Conservation (phyloP, 53 echinoderm and acorn worm genomes). For the Holothuria scabra region DNA sequence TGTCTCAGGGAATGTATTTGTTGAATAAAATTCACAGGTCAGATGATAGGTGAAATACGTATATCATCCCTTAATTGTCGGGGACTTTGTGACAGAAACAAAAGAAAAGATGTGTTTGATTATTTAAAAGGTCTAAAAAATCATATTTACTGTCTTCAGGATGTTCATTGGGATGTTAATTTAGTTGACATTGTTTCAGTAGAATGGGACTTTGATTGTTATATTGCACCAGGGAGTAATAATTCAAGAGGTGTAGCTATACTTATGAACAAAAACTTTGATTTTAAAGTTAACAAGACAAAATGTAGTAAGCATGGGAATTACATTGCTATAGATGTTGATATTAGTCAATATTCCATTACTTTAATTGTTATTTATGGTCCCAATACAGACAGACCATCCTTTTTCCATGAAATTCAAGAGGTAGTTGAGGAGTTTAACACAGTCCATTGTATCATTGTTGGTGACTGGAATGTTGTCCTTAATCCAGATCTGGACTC, state of each 20-base stretch:
- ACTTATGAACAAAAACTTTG: background rate
- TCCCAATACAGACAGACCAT: conserved; percentile 12
- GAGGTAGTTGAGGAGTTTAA: background rate
- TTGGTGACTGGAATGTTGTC: conserved; percentile 33
- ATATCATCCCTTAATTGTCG: too few relatives aligned
- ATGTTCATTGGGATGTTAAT: background rate
- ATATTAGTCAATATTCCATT: background rate
- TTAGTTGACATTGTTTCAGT: background rate
- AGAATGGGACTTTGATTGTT: background rate
- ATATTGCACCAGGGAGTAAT: background rate
- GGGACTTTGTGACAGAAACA: background rate
- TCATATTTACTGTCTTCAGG: conserved; percentile 9
- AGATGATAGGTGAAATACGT: background rate
- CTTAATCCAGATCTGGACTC: too few relatives aligned
- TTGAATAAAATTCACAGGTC: too few relatives aligned
- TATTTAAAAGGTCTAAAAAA: background rate
- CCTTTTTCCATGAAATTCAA: background rate
- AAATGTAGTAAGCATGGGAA: background rate
- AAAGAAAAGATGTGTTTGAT: conserved; percentile 30
- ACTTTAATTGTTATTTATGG: conserved; percentile 37
- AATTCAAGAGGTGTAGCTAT: background rate
- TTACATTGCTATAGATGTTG: conserved; percentile 8
- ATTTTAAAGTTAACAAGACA: too few relatives aligned
- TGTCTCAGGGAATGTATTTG: too few relatives aligned
- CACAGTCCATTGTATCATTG: conserved; percentile 6